Conservation (phyloP, 1,140 invertebrate genomes). For the Bombus breviceps region DNA sequence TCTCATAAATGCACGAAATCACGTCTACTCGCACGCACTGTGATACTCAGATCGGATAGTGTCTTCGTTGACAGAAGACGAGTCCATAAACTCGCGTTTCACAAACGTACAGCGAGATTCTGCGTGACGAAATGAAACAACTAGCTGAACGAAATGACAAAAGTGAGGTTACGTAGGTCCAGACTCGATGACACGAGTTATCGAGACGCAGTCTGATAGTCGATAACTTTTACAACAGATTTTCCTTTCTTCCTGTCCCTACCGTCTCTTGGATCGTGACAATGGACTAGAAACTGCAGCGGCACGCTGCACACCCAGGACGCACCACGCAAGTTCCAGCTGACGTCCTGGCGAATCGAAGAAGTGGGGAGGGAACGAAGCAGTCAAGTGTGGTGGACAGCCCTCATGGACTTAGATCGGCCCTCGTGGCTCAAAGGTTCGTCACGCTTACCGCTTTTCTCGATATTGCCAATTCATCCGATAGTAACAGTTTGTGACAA, state of each 20-base stretch:
- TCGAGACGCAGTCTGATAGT: neutral
- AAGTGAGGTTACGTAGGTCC: neutral
- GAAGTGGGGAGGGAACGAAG: constrained; percentile 50
- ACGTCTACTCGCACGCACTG: neutral
- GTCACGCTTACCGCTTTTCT: neutral
- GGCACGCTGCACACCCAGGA: constrained; percentile 62
- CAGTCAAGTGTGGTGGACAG: constrained; percentile 7
- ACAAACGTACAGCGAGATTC: neutral
- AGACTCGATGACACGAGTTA: neutral
- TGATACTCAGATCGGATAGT: neutral
- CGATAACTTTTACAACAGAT: neutral
- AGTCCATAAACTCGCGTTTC: neutral
- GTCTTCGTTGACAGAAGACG: neutral
- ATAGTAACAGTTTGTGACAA: neutral
- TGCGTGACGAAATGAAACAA: neutral
- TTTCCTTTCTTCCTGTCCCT: constrained; percentile 7
- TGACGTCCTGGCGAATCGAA: constrained; percentile 63
- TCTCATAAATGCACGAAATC: neutral
- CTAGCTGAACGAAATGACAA: neutral
- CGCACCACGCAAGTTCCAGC: constrained; percentile 67
- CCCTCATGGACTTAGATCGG: constrained; percentile 31
- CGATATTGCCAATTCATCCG: neutral
- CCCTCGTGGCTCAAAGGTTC: neutral
- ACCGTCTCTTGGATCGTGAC: constrained; percentile 48
- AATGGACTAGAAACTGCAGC: constrained; percentile 63